These are phyloP conservation scores for Trachemys scripta DNA, from an alignment of 2,113 vertebrate genomes.

Conservation along the genomic window DNA sequence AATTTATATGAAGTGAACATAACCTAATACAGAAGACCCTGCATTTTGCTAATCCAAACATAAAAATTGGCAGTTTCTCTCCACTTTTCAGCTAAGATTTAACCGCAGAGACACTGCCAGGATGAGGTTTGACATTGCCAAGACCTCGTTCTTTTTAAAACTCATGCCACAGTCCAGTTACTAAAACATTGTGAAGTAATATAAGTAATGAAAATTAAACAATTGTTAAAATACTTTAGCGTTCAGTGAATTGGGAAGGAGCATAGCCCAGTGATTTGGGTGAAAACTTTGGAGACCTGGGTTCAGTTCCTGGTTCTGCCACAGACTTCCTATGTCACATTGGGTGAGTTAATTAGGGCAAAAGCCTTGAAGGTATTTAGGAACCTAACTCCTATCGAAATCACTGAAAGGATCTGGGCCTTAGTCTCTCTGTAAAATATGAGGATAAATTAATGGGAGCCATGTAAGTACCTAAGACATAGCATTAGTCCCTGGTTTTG, in stretches of 20 bases:
- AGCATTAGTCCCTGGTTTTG: neutral
- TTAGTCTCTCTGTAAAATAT: too few relatives aligned
- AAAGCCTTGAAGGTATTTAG: neutral
- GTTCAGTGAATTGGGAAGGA: neutral
- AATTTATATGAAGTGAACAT: conserved; percentile 21
- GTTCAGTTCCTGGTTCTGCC: too few relatives aligned
- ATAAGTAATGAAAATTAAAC: neutral
- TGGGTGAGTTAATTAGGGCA: neutral
- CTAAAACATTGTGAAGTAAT: neutral
- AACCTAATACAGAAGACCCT: conserved; percentile 20
- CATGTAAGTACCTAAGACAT: neutral
- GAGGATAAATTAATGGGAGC: neutral
- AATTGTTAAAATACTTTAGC: neutral
- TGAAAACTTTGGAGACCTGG: neutral
- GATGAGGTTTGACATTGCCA: neutral
- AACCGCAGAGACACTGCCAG: neutral
- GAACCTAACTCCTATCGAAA: too few relatives aligned
- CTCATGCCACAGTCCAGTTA: neutral
- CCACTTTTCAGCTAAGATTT: neutral
- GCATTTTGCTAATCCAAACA: neutral
- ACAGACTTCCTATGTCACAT: neutral
- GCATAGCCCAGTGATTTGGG: neutral
- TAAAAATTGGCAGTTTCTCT: neutral
- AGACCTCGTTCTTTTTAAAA: conserved; percentile 17
- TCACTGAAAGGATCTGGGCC: too few relatives aligned